These are phyloP conservation scores for Metopolophium dirhodum DNA, from an alignment of 1,140 invertebrate species.

Conservation along the genomic window DNA sequence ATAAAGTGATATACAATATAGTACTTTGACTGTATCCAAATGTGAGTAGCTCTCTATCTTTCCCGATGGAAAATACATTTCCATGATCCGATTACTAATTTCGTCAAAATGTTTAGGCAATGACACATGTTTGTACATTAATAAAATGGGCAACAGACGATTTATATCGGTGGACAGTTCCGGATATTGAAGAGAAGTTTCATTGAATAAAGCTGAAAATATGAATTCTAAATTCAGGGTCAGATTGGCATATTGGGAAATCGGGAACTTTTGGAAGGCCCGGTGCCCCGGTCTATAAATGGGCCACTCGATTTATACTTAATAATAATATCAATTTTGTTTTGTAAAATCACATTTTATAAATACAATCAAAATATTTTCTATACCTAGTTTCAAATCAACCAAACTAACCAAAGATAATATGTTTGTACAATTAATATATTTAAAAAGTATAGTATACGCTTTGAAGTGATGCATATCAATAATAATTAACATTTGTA, in stretches of 20 bases:
- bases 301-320: background rate
- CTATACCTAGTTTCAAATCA: background rate
- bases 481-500: background rate
- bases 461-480: background rate
- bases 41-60: background rate
- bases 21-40: background rate
- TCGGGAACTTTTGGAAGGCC: background rate
- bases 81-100: background rate
- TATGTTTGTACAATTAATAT: background rate
- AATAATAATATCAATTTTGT: background rate
- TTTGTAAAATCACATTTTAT: background rate
- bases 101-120: background rate
- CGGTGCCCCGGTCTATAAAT: background rate
- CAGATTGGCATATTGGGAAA: background rate
- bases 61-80: conserved; percentile 17
- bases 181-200: background rate
- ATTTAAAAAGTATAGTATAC: background rate
- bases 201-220: background rate
- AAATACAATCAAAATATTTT: background rate
- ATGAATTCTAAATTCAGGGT: background rate
- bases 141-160: background rate
- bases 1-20: background rate
- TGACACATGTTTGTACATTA: conserved; percentile 11
- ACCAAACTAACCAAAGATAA: background rate
- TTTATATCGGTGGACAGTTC: background rate